Evolutionary conservation across 2,888 invertebrate species (phyloP), one percentile per base, ranked within the genome.

Genomic region (Xanthorhoe designata): DNA sequence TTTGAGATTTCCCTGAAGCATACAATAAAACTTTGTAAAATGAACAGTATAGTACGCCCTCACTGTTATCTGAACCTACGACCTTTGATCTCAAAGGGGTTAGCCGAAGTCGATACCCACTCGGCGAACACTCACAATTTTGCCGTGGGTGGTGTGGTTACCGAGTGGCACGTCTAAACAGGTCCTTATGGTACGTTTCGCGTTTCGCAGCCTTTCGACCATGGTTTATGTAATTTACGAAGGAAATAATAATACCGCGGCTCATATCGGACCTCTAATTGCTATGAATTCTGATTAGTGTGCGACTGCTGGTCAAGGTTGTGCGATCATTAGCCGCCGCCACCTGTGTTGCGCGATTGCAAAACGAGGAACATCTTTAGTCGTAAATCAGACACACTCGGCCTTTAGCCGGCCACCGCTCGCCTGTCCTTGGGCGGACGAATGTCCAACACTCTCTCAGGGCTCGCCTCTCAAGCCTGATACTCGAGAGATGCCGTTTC

Each of bases 241-340:
- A 56, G 65, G 24, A 52, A 51, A 47, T 56, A 47, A 47, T 32
- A 47, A 47, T 51, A 24, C 42, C 13, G 53, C 19, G 42, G 50
- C 61, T 53, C 57, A 18, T 42, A 54, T 61, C 53, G 29, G 52
- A 29, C 49, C 42, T 58, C 54, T 66, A 62, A 67, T 67, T 67
- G 62, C 50, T 67, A 63, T 67, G 59, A 67, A 55, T 67, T 62
- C 60, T 67, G 62, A 63, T 67, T 47, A 60, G 62, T 62, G 59
- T 61, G 60, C 63, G 67, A 55, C 56, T 60, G 47, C 50, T 42
- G 68, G 64, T 57, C 68, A 68, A 68, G 68, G 68, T 13, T 51
- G 55, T 32, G n/a, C 53, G 54, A 59, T 47, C 53, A 55, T 59
- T 55, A 60, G 50, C 32, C 24, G 50, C 32, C 38, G 42, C 50